These are phyloP conservation scores for Anser cygnoides DNA, from an alignment of 2,113 vertebrate genomes.

Conservation along the genomic window DNA sequence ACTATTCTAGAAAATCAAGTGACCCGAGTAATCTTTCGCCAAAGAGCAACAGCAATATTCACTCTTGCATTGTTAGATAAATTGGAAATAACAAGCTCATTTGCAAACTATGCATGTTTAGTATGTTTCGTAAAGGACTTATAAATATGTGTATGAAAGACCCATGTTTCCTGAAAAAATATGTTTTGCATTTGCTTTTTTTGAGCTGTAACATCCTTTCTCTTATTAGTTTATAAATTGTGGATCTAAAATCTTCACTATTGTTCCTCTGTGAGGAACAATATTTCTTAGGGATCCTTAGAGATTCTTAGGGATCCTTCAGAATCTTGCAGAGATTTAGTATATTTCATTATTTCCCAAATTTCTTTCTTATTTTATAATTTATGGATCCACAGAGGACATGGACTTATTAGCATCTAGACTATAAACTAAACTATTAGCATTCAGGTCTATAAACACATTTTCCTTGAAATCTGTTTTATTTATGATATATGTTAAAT, in stretches of 20 bases:
- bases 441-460: no score
- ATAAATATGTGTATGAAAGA: neutral
- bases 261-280: neutral
- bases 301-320: neutral
- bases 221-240: neutral
- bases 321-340: neutral
- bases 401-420: neutral
- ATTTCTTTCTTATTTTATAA: neutral
- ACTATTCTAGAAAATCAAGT: neutral
- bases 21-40: accelerated
- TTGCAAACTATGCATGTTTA: neutral
- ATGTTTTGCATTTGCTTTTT: neutral
- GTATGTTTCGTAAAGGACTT: neutral
- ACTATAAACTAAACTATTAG: neutral
- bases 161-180: neutral
- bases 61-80: neutral
- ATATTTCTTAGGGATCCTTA: neutral
- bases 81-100: neutral
- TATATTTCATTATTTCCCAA: neutral
- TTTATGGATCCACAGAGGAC: neutral
- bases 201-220: neutral
- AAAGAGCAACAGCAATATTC: neutral
- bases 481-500: neutral
- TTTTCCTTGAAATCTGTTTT: neutral
- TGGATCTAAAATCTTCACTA: neutral